Evolutionary conservation across 2,113 vertebrate genomes (phyloP), one percentile per base, ranked within the genome.

Genomic region (Cavia aperea): DNA sequence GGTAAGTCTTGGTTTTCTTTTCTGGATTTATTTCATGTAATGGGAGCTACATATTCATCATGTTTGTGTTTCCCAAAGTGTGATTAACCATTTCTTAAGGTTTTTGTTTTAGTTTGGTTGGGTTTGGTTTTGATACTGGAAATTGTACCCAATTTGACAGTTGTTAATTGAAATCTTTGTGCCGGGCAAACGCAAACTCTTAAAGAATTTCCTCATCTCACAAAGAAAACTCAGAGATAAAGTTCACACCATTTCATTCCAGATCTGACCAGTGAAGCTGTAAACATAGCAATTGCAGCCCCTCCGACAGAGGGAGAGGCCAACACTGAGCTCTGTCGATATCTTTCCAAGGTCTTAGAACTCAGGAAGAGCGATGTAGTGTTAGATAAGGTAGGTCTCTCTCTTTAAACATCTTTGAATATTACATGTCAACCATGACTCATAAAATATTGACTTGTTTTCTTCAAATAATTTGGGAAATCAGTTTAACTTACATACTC

Each of bases 281-380:
- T 99, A 19, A 98, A 98, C 11, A 97, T 99, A 9, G 98, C 99
- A 49, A 98, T 99, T 13, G 98, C 99, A 43, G 99, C 99, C 0
- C 98, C 99, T 14, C 98, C 99, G 0, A 97, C 98, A 0, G 99
- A 99, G 81, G 99, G 99, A 58, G 99, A 99, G 95, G 99, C 99
- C 7, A 99, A 99, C 2, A 93, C 98, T 0, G 99, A 99, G 95
- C 98, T 99, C 19, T 96, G 99, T 66, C 98, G 98, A 0, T 99
- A 98, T 94, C 98, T 99, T 39, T 98, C 98, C 73, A 98, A 98
- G 97, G 98, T 99, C 70, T 97, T 99, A 60, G 97, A 96, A 58
- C 96, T 99, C 95, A 99, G 98, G 98, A 99, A 98, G 95, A 99
- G 98, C 70, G 98, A 98, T 0, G 92, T 99, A 9, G 62, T 96